Evolutionary conservation across 2,888 invertebrate genomes (phyloP).

Genomic region (Cyaniris semiargus): DNA sequence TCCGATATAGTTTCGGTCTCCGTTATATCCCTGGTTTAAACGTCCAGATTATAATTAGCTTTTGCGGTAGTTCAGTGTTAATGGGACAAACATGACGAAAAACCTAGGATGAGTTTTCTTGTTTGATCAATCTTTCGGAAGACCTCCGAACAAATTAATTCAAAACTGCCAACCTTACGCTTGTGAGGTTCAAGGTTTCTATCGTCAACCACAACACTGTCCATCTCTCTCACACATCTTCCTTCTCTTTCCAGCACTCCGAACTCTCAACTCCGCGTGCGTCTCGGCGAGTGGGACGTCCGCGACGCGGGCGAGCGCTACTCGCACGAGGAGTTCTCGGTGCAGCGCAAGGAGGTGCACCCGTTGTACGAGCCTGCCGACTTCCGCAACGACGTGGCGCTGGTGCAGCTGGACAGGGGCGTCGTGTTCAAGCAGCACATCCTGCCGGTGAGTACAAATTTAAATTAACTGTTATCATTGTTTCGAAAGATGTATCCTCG

Average conservation of each 20-base stretch:
- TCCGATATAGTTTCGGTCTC: too few relatives aligned
- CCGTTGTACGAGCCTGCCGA: constrained; percentile 94
- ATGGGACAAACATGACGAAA: too few relatives aligned
- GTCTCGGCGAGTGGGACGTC: constrained; percentile 96
- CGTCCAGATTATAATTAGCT: too few relatives aligned
- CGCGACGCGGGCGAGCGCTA: constrained; percentile 90
- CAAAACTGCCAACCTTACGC: too few relatives aligned
- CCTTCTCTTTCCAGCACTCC: constrained; percentile 83
- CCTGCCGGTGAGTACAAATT: constrained; percentile 83
- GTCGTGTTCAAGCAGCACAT: constrained; percentile 96
- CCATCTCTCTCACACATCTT: not conserved
- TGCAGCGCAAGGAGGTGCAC: constrained; percentile 94
- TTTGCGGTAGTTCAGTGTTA: too few relatives aligned
- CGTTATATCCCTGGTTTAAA: too few relatives aligned
- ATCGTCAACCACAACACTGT: not conserved
- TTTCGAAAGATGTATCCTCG: too few relatives aligned
- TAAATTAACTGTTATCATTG: too few relatives aligned
- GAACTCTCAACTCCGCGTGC: constrained; percentile 92
- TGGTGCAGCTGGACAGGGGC: constrained; percentile 88
- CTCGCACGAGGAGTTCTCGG: constrained; percentile 92
- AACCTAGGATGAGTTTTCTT: too few relatives aligned
- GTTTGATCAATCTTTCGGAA: too few relatives aligned
- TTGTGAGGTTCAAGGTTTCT: not conserved
- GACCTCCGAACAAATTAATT: too few relatives aligned
- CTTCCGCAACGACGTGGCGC: constrained; percentile 93